Evolutionary conservation across 2,113 vertebrate species (phyloP).

Genomic region (Pyxicephalus adspersus): DNA sequence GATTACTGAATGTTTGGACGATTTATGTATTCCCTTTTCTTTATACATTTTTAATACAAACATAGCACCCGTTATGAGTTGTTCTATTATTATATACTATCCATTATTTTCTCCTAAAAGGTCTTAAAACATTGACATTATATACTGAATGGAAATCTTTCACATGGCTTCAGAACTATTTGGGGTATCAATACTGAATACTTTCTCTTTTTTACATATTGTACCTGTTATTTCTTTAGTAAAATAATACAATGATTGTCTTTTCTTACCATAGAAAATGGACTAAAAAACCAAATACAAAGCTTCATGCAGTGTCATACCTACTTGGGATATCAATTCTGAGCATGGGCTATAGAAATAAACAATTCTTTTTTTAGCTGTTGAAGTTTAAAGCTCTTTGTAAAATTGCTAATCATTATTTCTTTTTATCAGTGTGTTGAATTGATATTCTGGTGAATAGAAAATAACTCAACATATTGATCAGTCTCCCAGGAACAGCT

Average conservation of each 20-base stretch:
- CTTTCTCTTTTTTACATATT: too few species aligned
- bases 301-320: not conserved
- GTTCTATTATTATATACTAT: too few species aligned
- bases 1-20: too few species aligned
- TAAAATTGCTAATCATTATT: constrained; percentile 45
- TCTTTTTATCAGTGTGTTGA: constrained; percentile 28
- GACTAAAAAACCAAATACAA: not conserved
- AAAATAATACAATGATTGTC: not conserved
- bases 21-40: too few species aligned
- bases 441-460: constrained; percentile 34
- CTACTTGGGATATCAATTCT: constrained; percentile 2
- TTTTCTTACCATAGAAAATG: not conserved
- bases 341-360: constrained; percentile 20
- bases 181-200: too few species aligned
- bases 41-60: too few species aligned
- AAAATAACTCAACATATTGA: constrained; percentile 48
- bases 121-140: too few species aligned
- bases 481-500: constrained; percentile 11
- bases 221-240: not conserved
- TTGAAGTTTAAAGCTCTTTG: constrained; percentile 32
- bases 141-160: too few species aligned
- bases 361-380: constrained; percentile 29
- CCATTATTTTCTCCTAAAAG: too few species aligned
- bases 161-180: too few species aligned
- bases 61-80: too few species aligned